These are phyloP conservation scores for Pitangus sulphuratus DNA, from an alignment of 2,797 vertebrate genomes.

Conservation along the genomic window DNA sequence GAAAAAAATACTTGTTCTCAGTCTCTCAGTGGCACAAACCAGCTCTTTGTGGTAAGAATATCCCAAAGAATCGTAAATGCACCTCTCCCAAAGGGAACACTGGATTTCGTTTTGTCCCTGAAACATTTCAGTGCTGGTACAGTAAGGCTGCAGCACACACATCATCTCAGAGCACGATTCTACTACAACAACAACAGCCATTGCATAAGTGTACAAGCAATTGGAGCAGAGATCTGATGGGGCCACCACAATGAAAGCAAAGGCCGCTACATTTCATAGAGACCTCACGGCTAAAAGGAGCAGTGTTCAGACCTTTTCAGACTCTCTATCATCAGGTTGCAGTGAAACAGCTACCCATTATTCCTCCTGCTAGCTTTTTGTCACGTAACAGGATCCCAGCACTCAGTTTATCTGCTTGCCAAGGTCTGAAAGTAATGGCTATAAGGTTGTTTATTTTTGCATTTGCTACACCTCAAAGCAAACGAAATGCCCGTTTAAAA, in stretches of 20 bases:
- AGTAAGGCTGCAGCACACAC: background rate
- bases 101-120: background rate
- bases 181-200: background rate
- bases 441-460: background rate
- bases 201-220: background rate
- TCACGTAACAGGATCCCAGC: background rate
- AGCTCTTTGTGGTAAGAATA: constrained; percentile 26
- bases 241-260: background rate
- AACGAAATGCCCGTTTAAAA: background rate
- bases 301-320: constrained; percentile 42
- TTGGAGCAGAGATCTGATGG: background rate
- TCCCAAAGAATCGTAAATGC: background rate
- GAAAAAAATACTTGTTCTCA: constrained; percentile 64
- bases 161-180: constrained; percentile 20
- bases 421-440: background rate
- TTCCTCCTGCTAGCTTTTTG: constrained; percentile 8
- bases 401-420: background rate
- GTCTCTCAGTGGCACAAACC: constrained; percentile 51
- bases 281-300: constrained; percentile 23
- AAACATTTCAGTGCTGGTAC: background rate
- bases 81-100: background rate
- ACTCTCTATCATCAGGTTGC: constrained; percentile 44
- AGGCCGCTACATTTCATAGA: constrained; percentile 1
- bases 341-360: constrained; percentile 40
- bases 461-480: background rate